These are phyloP conservation scores for Archaeoteleia sp. DNA, from an alignment of 2,888 invertebrate species.

Conservation along the genomic window DNA sequence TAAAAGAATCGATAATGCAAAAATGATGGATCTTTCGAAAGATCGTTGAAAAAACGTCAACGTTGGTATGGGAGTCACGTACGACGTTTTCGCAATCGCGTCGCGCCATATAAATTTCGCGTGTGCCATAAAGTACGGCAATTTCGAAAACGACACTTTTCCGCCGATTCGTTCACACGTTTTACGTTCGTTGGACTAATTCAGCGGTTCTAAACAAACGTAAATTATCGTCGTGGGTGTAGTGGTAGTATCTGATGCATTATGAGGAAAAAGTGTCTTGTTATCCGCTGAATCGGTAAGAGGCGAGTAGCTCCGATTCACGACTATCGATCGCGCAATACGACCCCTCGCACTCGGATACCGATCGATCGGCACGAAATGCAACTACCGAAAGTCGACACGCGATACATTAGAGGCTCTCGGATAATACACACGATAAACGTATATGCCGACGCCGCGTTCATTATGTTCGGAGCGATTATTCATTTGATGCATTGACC, in stretches of 20 bases:
- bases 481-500: conserved; percentile 34
- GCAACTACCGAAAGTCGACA: conserved; percentile 53
- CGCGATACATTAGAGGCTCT: conserved; percentile 42
- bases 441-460: conserved; percentile 14
- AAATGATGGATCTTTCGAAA: too few species aligned
- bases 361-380: conserved; percentile 50
- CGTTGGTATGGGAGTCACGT: too few species aligned
- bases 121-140: too few species aligned
- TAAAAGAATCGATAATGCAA: too few species aligned
- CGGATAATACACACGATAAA: conserved; percentile 49
- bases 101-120: too few species aligned
- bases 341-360: conserved; percentile 50
- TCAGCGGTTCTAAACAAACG: conserved; percentile 42
- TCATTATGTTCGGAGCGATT: conserved; percentile 42
- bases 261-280: conserved; percentile 31
- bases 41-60: too few species aligned
- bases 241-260: conserved; percentile 36
- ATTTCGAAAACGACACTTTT: too few species aligned
- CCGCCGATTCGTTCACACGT: too few species aligned
- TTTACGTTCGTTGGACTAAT: conserved; percentile 34
- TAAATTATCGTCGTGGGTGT: conserved; percentile 36
- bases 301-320: conserved; percentile 43
- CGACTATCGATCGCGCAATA: conserved; percentile 53
- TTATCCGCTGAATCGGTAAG: conserved; percentile 40
- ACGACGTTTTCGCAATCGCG: too few species aligned